Percentiles rank a stretch among this genome's conserved stretches.
Evolutionary conservation across 2,888 invertebrate species (phyloP).

Genomic region (Phortica okadai): DNA sequence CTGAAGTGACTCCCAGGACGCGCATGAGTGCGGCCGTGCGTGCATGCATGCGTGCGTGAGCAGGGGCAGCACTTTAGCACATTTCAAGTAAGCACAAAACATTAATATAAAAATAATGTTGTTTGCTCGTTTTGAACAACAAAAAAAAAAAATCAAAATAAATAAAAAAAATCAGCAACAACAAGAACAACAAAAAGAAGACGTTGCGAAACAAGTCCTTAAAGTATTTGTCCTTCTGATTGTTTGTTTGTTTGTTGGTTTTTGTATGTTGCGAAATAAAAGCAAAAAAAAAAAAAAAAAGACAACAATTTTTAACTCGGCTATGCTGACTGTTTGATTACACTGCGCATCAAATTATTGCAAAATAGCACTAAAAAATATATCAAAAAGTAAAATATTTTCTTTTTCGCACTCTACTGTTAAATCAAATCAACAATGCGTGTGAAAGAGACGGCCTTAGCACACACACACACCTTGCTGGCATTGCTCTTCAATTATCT

Average conservation of each 20-base stretch:
- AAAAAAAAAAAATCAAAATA: conserved; percentile 46
- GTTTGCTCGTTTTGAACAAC: conserved; percentile 56
- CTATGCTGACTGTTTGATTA: too few relatives aligned
- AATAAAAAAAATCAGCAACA: conserved; percentile 59
- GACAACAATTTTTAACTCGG: conserved; percentile 50
- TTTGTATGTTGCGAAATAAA: neutral
- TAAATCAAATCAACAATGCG: too few relatives aligned
- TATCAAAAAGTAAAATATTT: too few relatives aligned
- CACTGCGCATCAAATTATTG: too few relatives aligned
- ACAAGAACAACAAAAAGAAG: conserved; percentile 66
- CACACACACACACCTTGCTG: too few relatives aligned
- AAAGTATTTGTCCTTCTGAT: conserved; percentile 8
- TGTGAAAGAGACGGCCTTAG: too few relatives aligned
- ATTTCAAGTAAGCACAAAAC: conserved; percentile 48
- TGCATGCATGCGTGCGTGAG: neutral
- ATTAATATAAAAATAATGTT: conserved; percentile 70
- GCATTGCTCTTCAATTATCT: too few relatives aligned
- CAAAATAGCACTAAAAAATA: too few relatives aligned
- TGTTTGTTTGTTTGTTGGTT: neutral
- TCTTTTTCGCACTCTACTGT: too few relatives aligned
- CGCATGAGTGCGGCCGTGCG: neutral
- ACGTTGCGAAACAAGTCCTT: conserved; percentile 51
- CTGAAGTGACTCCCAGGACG: conserved; percentile 13
- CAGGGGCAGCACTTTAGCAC: conserved; percentile 22
- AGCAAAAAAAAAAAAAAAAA: conserved; percentile 48